Percentiles rank a stretch among this genome's conserved stretches.
Conservation (phyloP, 2,888 invertebrate species). For the Lymantria dispar region DNA sequence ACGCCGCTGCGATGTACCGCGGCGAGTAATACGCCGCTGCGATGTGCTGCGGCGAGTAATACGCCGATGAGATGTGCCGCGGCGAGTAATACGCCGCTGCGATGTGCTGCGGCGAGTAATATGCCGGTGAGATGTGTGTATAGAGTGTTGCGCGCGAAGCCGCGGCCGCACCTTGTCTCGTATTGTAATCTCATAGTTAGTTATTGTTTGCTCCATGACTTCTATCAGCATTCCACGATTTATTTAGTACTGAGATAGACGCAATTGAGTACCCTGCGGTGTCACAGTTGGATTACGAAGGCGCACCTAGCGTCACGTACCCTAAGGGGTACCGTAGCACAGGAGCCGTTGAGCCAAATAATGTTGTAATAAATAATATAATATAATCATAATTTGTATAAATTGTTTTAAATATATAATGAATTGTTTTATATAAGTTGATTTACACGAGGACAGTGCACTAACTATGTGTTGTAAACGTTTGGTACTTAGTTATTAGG, state of each 20-base stretch:
- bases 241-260: slow-evolving; percentile 12
- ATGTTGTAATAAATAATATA: background rate
- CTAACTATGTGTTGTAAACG: background rate
- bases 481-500: background rate
- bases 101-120: no score
- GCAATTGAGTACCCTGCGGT: no score
- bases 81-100: no score
- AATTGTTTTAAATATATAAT: background rate
- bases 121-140: background rate
- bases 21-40: no score
- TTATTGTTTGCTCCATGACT: slow-evolving; percentile 63
- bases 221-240: slow-evolving; percentile 62
- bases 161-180: background rate
- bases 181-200: background rate
- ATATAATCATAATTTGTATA: background rate
- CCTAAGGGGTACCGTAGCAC: no score
- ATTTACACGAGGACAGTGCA: background rate
- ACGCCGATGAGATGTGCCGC: no score
- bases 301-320: no score
- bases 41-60: no score
- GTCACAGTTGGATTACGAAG: no score
- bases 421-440: background rate
- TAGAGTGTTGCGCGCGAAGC: background rate
- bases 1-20: no score
- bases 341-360: background rate